These are phyloP conservation scores for Leptodactylus fuscus DNA, from an alignment of 2,113 vertebrate species.

Conservation along the genomic window DNA sequence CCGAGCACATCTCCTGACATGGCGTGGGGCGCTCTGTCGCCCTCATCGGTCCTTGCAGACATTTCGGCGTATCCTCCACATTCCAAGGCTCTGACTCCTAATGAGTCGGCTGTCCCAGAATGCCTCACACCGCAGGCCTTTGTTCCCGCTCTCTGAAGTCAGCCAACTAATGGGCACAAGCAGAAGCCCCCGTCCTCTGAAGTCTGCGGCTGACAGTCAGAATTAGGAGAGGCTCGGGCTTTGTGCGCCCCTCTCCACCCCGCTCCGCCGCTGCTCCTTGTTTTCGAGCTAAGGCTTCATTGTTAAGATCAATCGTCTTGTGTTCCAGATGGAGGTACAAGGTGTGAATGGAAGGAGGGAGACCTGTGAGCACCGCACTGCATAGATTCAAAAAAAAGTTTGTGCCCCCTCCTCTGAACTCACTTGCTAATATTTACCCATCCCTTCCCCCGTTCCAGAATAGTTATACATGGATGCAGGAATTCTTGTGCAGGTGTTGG, in stretches of 20 bases:
- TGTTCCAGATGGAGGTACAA: slow-evolving; percentile 74
- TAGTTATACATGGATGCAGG: no score
- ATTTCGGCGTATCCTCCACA: no score
- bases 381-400: no score
- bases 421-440: no score
- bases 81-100: slow-evolving; percentile 74
- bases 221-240: slow-evolving; percentile 77
- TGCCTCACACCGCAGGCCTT: slow-evolving; percentile 75
- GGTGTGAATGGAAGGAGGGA: slow-evolving; percentile 62
- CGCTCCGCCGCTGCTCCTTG: slow-evolving; percentile 70
- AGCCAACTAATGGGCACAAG: slow-evolving; percentile 77
- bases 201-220: no score
- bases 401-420: neutral
- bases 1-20: no score
- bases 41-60: no score
- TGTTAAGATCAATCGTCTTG: slow-evolving; percentile 76
- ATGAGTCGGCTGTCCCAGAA: slow-evolving; percentile 77
- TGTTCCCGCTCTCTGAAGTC: slow-evolving; percentile 77
- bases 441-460: no score
- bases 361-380: neutral
- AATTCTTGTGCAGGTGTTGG: no score
- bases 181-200: slow-evolving; percentile 75
- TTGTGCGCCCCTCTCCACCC: slow-evolving; percentile 76
- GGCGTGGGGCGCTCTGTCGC: no score
- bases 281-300: slow-evolving; percentile 77